Evolutionary conservation across 2,888 invertebrate genomes (phyloP), one percentile per base, ranked within the genome.

Genomic region (Drosophila nr. medialis): DNA sequence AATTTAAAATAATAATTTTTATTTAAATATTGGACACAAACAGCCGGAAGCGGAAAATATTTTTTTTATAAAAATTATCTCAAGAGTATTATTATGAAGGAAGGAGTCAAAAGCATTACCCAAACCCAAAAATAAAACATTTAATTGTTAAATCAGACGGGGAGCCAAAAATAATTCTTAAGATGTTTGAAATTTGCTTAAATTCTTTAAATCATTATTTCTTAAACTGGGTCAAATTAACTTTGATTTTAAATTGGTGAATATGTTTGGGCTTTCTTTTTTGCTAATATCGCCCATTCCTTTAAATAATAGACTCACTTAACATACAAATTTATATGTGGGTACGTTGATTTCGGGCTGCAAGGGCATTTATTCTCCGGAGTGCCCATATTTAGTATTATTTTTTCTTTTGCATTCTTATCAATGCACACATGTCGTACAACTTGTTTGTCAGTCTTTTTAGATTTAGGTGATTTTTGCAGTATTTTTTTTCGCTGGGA

Each of bases 401-500:
- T 36, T 1, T 36, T 36, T 7, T n/a, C 10, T 2, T 10, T n/a
- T 1, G 10, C 11, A 21, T 11, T 42, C 42, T 42, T 21, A 5
- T 11, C 11, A 45, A 45, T 21, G 21, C 21, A 21, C 13, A 24
- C 8, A 8, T 11, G 30, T 18, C 21, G 21, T 60, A 27, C 27
- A 27, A 60, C 50, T 27, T n/a, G 21, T 2, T 2, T 8, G 34
- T 11, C 24, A 29, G 29, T 42, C 42, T 7, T 13, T 10, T 2
- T 3, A 18, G 30, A 5, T 18, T 8, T 42, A 21, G 30, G 38
- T n/a, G 8, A 40, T 49, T 30, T 50, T 49, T 13, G 4, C 8
- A 24, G 67, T 62, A 74, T 73, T 73, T 40, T 54, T 24, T 48
- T 24, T 45, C 45, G 15, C 8, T 36, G 13, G 15, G 5, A 5